A percentile compares a stretch with the other conserved stretches of the same genome.
These are phyloP conservation scores for Agrochola litura DNA, from an alignment of 2,888 invertebrate genomes.

Conservation along the genomic window DNA sequence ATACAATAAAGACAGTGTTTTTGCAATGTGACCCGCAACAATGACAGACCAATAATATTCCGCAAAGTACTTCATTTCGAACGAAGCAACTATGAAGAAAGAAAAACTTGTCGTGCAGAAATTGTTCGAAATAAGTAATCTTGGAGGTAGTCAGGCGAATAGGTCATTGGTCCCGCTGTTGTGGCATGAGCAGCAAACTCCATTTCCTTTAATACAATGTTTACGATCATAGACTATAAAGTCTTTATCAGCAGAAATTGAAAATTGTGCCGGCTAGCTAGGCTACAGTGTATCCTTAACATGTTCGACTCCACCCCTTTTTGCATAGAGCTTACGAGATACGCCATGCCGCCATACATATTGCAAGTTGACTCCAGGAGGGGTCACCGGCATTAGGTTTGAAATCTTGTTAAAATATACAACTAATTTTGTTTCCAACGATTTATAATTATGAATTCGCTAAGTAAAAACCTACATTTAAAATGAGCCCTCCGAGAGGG, in stretches of 20 bases:
- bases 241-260: background rate
- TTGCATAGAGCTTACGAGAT: too few relatives aligned
- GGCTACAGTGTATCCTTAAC: background rate
- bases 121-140: conserved; percentile 45
- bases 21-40: conserved; percentile 40
- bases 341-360: too few relatives aligned
- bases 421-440: too few relatives aligned
- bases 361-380: too few relatives aligned
- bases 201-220: background rate
- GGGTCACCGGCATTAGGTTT: too few relatives aligned
- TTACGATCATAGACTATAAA: background rate
- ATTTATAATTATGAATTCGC: too few relatives aligned
- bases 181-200: conserved; percentile 14
- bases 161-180: conserved; percentile 39
- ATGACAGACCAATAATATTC: conserved; percentile 57
- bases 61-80: conserved; percentile 57
- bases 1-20: conserved; percentile 60
- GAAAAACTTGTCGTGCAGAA: conserved; percentile 51
- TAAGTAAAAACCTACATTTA: too few relatives aligned
- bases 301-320: too few relatives aligned
- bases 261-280: too few relatives aligned
- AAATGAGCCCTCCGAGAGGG: too few relatives aligned
- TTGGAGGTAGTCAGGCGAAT: conserved; percentile 41
- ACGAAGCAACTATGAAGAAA: conserved; percentile 2
- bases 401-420: too few relatives aligned